A percentile compares a stretch with the other conserved stretches of the same genome.
Conservation (phyloP, 2,113 vertebrate genomes). For the Odobenus rosmarus region DNA sequence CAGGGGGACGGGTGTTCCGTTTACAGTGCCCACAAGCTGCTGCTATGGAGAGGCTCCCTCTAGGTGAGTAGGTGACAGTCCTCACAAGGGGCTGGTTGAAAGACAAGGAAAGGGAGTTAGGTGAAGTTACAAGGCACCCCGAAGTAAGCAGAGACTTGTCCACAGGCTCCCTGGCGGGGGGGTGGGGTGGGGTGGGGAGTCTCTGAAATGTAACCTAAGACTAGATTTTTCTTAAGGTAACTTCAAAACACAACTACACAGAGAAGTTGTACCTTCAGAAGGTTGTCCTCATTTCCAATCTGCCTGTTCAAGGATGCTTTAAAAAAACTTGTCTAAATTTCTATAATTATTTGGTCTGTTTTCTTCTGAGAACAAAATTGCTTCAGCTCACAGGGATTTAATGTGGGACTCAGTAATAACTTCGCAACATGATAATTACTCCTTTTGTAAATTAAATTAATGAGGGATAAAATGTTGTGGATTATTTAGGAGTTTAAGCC, state of each 20-base stretch:
- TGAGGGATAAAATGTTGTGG: constrained; percentile 56
- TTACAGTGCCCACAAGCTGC: too few species aligned
- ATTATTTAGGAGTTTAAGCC: constrained; percentile 37
- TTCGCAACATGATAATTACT: constrained; percentile 59
- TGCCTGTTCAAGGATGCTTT: background rate
- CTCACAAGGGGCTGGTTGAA: background rate
- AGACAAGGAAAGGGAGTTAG: background rate
- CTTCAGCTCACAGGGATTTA: constrained; percentile 42
- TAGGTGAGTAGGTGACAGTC: background rate
- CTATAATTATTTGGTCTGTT: background rate
- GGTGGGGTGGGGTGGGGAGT: too few species aligned
- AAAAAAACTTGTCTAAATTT: background rate
- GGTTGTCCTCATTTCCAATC: background rate
- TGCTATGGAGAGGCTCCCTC: too few species aligned
- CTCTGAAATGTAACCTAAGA: background rate
- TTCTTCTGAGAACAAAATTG: constrained; percentile 33
- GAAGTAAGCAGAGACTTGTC: background rate
- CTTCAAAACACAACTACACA: background rate
- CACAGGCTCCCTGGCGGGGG: too few species aligned
- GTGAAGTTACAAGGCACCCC: background rate
- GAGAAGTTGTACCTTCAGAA: background rate
- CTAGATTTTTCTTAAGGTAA: background rate
- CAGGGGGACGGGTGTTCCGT: accelerated
- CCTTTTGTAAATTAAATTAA: constrained; percentile 74
- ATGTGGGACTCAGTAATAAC: constrained; percentile 56